Evolutionary conservation across 2,888 invertebrate species (phyloP), one percentile per base, ranked within the genome.

Genomic region (Heliconius ethilla): DNA sequence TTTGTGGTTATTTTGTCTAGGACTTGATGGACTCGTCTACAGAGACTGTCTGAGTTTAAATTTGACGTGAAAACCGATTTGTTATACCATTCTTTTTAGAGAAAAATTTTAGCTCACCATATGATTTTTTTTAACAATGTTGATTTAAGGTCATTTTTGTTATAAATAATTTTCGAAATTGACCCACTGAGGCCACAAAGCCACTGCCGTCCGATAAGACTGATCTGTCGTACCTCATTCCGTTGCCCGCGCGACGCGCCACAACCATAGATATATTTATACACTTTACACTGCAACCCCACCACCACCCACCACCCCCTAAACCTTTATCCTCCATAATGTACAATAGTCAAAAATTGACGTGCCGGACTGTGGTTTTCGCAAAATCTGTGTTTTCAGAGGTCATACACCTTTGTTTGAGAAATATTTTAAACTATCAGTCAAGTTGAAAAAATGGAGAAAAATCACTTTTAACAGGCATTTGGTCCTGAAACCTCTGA

Each of bases 261-360:
- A 86, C 82, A 92, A 91, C 88, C 87, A 89, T 92, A 92, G 83
- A 89, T 88, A 87, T 91, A 92, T 93, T 91, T 93, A 88, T 87
- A 90, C 88, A 90, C 89, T 87, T 88, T 90, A 90, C 89, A 90
- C 89, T 87, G 87, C 81, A 82, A 81, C 85, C 84, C 87, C 87
- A 75, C 25, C 87, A 87, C 85, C 82, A 75, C 59, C 59, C 76
- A 25, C 4, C 25, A 22, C 63, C 74, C 86, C 90, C 89, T 87
- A 9, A 25, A 45, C 40, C 69, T 7, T 25, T 81, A 75, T 93
- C 93, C 94, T 94, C 94, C 94, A 94, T 82, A 92, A 88, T 88
- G 83, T 94, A 92, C 94, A 94, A 94, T 94, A 94, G 94, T 89
- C 82, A 84, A 86, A 85, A 90, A 79, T 80, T 85, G 81, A 0